A percentile compares a stretch with the other conserved stretches of the same genome.
Evolutionary conservation across 2,888 invertebrate genomes (phyloP).

Genomic region (Argyresthia albistria): DNA sequence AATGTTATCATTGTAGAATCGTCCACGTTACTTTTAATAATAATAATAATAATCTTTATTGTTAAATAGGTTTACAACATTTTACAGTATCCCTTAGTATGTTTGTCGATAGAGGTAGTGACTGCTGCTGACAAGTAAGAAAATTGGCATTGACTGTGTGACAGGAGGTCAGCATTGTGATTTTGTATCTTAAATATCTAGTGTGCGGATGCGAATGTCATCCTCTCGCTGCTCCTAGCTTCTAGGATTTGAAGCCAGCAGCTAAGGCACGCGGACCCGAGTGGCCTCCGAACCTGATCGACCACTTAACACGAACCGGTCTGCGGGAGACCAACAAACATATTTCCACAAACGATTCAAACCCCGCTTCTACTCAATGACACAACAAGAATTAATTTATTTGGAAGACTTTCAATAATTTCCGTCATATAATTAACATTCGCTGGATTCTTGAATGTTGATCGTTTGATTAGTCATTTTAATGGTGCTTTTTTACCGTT

Average conservation of each 20-base stretch:
- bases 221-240: background rate
- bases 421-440: conserved; percentile 58
- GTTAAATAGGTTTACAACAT: too few relatives aligned
- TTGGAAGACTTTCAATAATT: conserved; percentile 56
- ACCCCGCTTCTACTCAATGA: conserved; percentile 34
- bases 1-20: too few relatives aligned
- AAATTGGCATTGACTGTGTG: too few relatives aligned
- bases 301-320: conserved; percentile 45
- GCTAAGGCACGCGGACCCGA: background rate
- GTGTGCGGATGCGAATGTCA: too few relatives aligned
- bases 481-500: conserved; percentile 58
- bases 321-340: conserved; percentile 30
- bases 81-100: too few relatives aligned
- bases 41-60: too few relatives aligned
- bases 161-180: too few relatives aligned
- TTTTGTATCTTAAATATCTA: too few relatives aligned
- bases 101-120: too few relatives aligned
- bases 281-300: conserved; percentile 28
- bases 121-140: too few relatives aligned
- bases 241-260: background rate
- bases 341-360: conserved; percentile 24
- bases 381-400: conserved; percentile 46
- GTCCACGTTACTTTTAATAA: too few relatives aligned
- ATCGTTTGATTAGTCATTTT: conserved; percentile 62
- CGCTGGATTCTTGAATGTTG: conserved; percentile 54